Conservation (phyloP, 1,140 invertebrate genomes). For the Matsumurasca onukii region DNA sequence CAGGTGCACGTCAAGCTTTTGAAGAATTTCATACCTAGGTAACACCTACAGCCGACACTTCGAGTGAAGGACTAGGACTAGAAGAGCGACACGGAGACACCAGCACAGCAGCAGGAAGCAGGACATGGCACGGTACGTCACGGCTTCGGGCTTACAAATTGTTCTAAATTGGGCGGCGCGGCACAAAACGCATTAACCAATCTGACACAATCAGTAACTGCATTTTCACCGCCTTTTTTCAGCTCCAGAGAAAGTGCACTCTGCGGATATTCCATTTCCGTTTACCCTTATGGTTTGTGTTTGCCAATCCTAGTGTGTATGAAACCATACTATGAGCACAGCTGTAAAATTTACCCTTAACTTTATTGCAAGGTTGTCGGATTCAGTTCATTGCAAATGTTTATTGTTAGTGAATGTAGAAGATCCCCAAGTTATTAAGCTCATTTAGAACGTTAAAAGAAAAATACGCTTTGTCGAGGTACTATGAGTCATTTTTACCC, state of each 20-base stretch:
- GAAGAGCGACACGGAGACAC: too few relatives aligned
- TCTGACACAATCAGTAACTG: conserved; percentile 11
- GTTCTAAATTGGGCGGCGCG: conserved; percentile 7
- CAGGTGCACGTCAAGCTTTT: too few relatives aligned
- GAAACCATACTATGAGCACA: not conserved
- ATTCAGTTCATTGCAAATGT: not conserved
- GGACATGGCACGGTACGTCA: not conserved
- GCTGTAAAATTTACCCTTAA: not conserved
- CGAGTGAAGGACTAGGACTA: too few relatives aligned
- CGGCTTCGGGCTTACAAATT: conserved; percentile 4
- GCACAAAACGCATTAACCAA: conserved; percentile 13
- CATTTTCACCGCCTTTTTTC: conserved; percentile 17
- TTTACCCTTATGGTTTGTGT: not conserved
- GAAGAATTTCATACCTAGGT: too few relatives aligned
- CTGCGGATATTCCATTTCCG: not conserved
- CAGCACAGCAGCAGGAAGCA: too few relatives aligned
- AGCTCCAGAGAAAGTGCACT: not conserved
- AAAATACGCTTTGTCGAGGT: too few relatives aligned
- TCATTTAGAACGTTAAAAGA: too few relatives aligned
- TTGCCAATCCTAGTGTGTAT: not conserved
- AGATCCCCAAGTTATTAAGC: too few relatives aligned
- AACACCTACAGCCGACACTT: too few relatives aligned
- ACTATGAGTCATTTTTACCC: too few relatives aligned
- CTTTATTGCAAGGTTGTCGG: not conserved
- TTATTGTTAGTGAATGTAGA: not conserved